These are phyloP conservation scores for Drosophila falleni DNA, from an alignment of 2,888 invertebrate genomes.

Conservation along the genomic window DNA sequence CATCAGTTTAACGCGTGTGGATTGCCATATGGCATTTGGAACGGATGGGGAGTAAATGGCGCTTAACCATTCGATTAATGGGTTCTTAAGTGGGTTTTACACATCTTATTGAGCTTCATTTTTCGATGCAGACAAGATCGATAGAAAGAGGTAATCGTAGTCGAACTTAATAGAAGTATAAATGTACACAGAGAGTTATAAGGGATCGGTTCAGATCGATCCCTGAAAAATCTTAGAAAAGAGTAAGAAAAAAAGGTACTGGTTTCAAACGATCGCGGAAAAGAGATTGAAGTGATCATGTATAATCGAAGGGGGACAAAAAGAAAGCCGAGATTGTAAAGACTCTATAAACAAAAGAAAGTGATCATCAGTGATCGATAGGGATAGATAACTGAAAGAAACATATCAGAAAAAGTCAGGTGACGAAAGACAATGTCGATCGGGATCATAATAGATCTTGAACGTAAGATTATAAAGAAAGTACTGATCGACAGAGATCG, in stretches of 20 bases:
- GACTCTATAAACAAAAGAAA: too few relatives aligned
- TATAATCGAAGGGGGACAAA: background rate
- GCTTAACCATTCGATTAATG: background rate
- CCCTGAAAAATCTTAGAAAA: too few relatives aligned
- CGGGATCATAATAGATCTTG: too few relatives aligned
- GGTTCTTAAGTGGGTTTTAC: slow-evolving; percentile 8
- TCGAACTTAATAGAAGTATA: background rate
- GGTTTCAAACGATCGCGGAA: too few relatives aligned
- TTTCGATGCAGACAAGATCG: background rate
- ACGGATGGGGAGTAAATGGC: slow-evolving; percentile 2
- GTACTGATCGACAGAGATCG: background rate
- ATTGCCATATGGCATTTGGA: slow-evolving; percentile 4
- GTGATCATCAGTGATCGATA: too few relatives aligned
- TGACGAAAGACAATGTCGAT: too few relatives aligned
- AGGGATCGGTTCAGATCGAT: background rate
- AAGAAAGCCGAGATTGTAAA: background rate
- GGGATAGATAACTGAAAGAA: too few relatives aligned
- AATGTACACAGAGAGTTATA: background rate
- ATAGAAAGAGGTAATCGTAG: background rate
- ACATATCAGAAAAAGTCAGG: too few relatives aligned
- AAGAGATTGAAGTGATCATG: too few relatives aligned
- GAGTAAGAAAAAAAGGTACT: too few relatives aligned
- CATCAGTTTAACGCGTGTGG: slow-evolving; percentile 6
- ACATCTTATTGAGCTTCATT: background rate
- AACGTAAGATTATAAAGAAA: background rate